These are phyloP conservation scores for Zygothrica quintamaculata DNA, from an alignment of 2,888 invertebrate genomes.

Conservation along the genomic window DNA sequence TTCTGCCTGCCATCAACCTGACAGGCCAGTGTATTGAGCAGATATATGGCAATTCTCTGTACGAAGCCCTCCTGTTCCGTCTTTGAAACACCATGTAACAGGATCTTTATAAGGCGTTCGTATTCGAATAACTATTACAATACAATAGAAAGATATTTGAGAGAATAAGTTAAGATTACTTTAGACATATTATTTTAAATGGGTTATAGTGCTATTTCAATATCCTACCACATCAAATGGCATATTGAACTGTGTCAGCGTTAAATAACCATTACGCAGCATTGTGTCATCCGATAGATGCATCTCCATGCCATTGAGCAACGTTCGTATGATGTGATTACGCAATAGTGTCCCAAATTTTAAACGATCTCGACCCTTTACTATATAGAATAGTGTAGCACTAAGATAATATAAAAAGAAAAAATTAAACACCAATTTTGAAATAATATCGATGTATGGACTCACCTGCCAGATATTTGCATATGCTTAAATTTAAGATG, in stretches of 20 bases:
- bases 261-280: constrained; percentile 98
- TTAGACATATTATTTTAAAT: too few relatives aligned
- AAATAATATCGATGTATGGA: too few relatives aligned
- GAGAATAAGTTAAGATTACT: too few relatives aligned
- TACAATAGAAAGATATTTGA: too few relatives aligned
- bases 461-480: constrained; percentile 95
- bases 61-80: constrained; percentile 95
- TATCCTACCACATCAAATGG: constrained; percentile 94
- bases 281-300: constrained; percentile 95
- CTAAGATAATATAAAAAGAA: constrained; percentile 85
- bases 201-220: too few relatives aligned
- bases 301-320: constrained; percentile 95
- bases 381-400: constrained; percentile 97
- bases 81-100: constrained; percentile 92
- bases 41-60: constrained; percentile 96
- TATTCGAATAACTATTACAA: constrained; percentile 93
- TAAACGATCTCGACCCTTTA: constrained; percentile 92
- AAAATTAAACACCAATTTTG: too few relatives aligned
- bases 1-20: constrained; percentile 98
- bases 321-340: constrained; percentile 91
- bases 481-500: constrained; percentile 94
- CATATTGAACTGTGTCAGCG: constrained; percentile 97
- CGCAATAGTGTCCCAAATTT: constrained; percentile 90
- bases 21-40: constrained; percentile 97
- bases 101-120: constrained; percentile 92